A percentile compares a stretch with the other conserved stretches of the same genome.
Conservation (phyloP, 2,113 vertebrate species). For the Rhea pennata region DNA sequence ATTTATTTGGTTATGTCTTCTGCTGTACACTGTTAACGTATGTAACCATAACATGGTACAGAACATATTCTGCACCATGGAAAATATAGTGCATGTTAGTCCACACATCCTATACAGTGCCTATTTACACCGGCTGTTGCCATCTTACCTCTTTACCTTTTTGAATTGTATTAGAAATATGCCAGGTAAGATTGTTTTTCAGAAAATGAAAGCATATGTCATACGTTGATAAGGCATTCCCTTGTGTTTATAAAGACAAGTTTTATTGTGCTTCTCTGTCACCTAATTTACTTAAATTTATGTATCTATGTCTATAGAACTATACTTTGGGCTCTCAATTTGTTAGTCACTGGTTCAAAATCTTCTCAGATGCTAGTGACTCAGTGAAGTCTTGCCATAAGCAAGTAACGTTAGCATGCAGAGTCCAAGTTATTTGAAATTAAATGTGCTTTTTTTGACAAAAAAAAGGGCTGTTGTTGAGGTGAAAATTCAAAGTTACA, state of each 20-base stretch:
- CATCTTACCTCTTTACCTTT: not conserved
- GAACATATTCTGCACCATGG: not conserved
- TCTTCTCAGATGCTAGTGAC: not conserved
- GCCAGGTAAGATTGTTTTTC: not conserved
- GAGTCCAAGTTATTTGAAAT: not conserved
- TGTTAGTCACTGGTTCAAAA: not conserved
- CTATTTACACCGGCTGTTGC: not conserved
- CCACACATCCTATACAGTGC: not conserved
- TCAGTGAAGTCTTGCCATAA: not conserved
- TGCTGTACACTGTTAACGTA: not conserved
- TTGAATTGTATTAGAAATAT: not conserved
- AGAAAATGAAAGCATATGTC: not conserved
- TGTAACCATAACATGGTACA: too few relatives aligned
- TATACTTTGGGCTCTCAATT: not conserved
- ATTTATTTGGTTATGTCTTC: not conserved
- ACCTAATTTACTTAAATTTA: not conserved
- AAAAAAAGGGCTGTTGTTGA: not conserved
- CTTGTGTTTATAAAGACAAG: not conserved
- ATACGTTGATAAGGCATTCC: not conserved
- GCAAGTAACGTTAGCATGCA: not conserved
- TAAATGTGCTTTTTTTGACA: not conserved
- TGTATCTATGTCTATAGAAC: not conserved
- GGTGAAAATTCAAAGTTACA: not conserved
- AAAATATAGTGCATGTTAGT: not conserved
- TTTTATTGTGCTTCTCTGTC: not conserved